Evolutionary conservation across 2,113 vertebrate species (phyloP), one percentile per base, ranked within the genome.

Genomic region (Meriones unguiculatus): DNA sequence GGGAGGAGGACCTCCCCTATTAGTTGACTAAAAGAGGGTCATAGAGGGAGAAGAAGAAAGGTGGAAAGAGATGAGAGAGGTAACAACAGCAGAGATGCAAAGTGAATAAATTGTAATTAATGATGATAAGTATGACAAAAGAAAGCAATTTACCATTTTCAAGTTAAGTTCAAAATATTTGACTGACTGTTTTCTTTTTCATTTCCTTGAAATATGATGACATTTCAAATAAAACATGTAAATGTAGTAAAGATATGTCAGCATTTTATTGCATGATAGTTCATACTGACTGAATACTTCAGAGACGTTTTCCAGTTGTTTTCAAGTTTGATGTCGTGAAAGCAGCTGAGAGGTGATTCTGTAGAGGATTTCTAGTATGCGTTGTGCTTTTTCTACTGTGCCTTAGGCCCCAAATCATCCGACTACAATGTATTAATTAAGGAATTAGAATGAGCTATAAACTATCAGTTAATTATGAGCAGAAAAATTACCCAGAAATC

Each of bases 401-500:
- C 5, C 13, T 72, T 67, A 6, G 6, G 78, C 72, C 8, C 76
- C 76, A 77, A 72, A 30, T n/a, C 14, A 82, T 62, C 35, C 41
- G 78, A 22, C 38, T 64, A 18, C 67, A 89, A 87, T 38, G n/a
- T 67, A 59, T 17, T 89, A 77, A 69, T 65, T 92, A 92, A 46
- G 69, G 82, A 96, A 84, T 57, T 12, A 57, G 57, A 77, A 14
- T 89, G 41, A 70, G 52, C 70, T 67, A 24, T 75, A 87, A 90
- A 65, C 78, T 75, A 50, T 81, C 15, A 77, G 38, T 86, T 10
- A 50, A 52, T 73, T 5, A 87, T 28, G 2, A 95, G 54, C 62
- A 86, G 69, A 87, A 65, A 94, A 28, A 52, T 91, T 93, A 12
- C 7, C 92, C 82, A 67, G 87, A 96, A 65, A 76, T 9, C 10